Evolutionary conservation across 1,140 invertebrate species (phyloP).

Genomic region (Trichomalopsis sarcophagae): DNA sequence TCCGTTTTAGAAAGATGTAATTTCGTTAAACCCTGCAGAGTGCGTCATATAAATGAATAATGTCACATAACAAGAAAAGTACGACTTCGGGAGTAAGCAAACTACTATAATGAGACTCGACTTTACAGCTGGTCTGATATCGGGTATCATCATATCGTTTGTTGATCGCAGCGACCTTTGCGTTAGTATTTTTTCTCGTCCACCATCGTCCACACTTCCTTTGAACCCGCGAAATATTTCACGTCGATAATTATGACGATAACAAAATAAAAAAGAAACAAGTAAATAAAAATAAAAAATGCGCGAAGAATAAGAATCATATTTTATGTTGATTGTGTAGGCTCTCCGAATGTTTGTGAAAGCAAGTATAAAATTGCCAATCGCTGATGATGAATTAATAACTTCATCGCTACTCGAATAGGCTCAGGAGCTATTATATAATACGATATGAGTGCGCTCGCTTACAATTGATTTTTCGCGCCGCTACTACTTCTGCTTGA

Average conservation of each 20-base stretch:
- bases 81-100: slow-evolving; percentile 56
- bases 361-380: slow-evolving; percentile 52
- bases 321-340: slow-evolving; percentile 54
- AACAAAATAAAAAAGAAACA: slow-evolving; percentile 29
- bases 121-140: slow-evolving; percentile 71
- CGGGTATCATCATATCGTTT: slow-evolving; percentile 64
- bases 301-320: slow-evolving; percentile 46
- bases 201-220: background rate
- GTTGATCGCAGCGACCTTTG: slow-evolving; percentile 51
- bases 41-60: slow-evolving; percentile 2
- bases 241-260: slow-evolving; percentile 47
- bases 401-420: slow-evolving; percentile 60
- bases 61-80: slow-evolving; percentile 22
- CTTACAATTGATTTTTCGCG: slow-evolving; percentile 13
- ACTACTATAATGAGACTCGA: slow-evolving; percentile 67
- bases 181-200: slow-evolving; percentile 44
- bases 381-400: slow-evolving; percentile 49
- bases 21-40: slow-evolving; percentile 5
- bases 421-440: slow-evolving; percentile 44
- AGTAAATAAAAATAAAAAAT: slow-evolving; percentile 33
- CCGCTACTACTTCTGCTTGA: background rate
- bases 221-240: slow-evolving; percentile 30
- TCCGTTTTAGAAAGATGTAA: slow-evolving; percentile 31
- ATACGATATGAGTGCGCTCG: slow-evolving; percentile 17
- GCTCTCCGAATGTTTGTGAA: slow-evolving; percentile 50